A percentile compares a stretch with the other conserved stretches of the same genome.
phyloP scores from a whole-genome alignment of 1,140 invertebrate species.

The Battus philenor region DNA sequence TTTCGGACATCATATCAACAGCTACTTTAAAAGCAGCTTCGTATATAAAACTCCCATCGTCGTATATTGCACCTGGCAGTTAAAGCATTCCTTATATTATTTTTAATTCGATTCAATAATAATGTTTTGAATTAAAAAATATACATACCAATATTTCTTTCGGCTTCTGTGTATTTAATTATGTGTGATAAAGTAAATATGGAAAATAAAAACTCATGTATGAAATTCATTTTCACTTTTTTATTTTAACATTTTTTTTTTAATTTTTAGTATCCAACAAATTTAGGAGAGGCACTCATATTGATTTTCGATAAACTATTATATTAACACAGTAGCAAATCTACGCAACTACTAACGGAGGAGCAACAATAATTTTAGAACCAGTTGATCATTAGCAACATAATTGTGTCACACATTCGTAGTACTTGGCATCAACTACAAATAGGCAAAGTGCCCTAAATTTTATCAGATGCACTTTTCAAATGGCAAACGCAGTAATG shows the following conservation, averaged over 20 bases:
- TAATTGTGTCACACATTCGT: conserved; percentile 36
- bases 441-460: conserved; percentile 33
- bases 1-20: conserved; percentile 33
- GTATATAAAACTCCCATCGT: conserved; percentile 49
- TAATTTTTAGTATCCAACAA: no score
- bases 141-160: conserved; percentile 39
- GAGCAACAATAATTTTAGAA: conserved; percentile 14
- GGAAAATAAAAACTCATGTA: no score
- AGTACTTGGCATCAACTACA: conserved; percentile 32
- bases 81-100: no score
- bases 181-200: no score
- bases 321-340: background rate
- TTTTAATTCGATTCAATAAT: no score
- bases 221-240: no score
- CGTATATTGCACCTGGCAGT: conserved; percentile 49
- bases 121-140: background rate
- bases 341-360: conserved; percentile 1
- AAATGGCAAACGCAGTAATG: no score
- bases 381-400: conserved; percentile 18
- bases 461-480: conserved; percentile 24
- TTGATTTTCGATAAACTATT: no score
- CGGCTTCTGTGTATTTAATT: conserved; percentile 24
- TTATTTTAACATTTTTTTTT: no score
- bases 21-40: conserved; percentile 58
- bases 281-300: no score